Conservation (phyloP, 1,140 invertebrate species). For the Leptopilina boulardi region DNA sequence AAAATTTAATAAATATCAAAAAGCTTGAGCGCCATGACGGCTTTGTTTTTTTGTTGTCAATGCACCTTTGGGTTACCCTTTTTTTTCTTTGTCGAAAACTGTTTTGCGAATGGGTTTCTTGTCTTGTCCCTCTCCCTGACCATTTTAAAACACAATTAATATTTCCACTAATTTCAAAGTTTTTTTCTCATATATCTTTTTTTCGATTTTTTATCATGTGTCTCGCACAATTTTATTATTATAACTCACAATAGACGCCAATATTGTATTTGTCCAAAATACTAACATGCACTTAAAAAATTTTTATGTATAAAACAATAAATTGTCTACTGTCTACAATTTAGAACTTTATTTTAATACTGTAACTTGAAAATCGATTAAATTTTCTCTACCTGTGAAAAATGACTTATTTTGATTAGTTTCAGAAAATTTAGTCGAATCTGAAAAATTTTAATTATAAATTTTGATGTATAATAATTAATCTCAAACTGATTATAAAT, state of each 20-base stretch:
- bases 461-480: too few relatives aligned
- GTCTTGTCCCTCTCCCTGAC: slow-evolving; percentile 54
- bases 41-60: slow-evolving; percentile 70
- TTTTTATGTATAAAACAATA: background rate
- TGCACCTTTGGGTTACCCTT: slow-evolving; percentile 74
- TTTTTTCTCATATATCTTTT: slow-evolving; percentile 39
- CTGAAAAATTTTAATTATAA: too few relatives aligned
- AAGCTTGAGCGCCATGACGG: slow-evolving; percentile 46
- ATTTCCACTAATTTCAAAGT: slow-evolving; percentile 33
- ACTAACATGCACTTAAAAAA: background rate
- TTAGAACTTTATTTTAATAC: background rate
- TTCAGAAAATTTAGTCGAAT: too few relatives aligned
- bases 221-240: slow-evolving; percentile 34
- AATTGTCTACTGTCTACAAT: background rate
- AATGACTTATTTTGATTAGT: too few relatives aligned
- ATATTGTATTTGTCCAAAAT: slow-evolving; percentile 17
- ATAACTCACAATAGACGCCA: slow-evolving; percentile 35
- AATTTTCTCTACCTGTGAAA: too few relatives aligned
- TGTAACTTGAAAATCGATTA: too few relatives aligned
- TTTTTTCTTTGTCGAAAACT: slow-evolving; percentile 47
- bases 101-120: slow-evolving; percentile 55
- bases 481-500: too few relatives aligned
- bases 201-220: background rate
- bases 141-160: slow-evolving; percentile 40
- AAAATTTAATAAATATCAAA: slow-evolving; percentile 51